Conservation (phyloP, 1,140 invertebrate species). For the Frieseomelitta varia region DNA sequence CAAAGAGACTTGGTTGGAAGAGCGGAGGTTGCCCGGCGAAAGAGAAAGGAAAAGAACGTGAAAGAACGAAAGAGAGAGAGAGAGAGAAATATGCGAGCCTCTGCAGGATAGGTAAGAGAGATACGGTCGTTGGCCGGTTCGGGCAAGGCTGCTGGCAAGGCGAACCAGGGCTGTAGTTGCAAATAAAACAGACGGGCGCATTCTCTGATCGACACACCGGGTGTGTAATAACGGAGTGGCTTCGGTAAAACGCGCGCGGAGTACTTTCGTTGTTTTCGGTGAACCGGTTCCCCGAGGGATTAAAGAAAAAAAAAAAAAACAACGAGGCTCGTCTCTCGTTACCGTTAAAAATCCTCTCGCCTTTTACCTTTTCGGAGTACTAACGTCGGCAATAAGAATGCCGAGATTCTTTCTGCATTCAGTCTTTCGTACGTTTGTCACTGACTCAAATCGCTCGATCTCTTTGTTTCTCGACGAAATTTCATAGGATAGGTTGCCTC, state of each 20-base stretch:
- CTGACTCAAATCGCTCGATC: too few relatives aligned
- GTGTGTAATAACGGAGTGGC: conserved; percentile 58
- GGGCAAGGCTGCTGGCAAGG: conserved; percentile 73
- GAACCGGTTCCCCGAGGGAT: conserved; percentile 36
- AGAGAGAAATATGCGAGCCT: conserved; percentile 32
- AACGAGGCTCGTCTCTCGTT: neutral
- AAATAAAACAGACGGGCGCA: conserved; percentile 62
- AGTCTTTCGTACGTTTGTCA: too few relatives aligned
- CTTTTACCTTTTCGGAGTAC: too few relatives aligned
- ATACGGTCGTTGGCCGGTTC: conserved; percentile 71
- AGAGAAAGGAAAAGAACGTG: conserved; percentile 67
- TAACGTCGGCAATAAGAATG: neutral
- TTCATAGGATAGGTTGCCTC: too few relatives aligned
- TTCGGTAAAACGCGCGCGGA: conserved; percentile 38
- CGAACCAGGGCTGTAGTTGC: conserved; percentile 68
- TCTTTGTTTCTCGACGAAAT: too few relatives aligned
- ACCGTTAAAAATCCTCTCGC: conserved; percentile 31
- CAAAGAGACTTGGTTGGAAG: conserved; percentile 56
- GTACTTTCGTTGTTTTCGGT: conserved; percentile 34
- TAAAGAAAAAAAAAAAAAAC: too few relatives aligned
- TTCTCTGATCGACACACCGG: conserved; percentile 52
- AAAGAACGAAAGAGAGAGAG: conserved; percentile 38
- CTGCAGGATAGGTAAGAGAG: conserved; percentile 61
- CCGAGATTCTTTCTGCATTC: too few relatives aligned
- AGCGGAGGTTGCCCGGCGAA: conserved; percentile 60